Evolutionary conservation across 2,113 vertebrate species (phyloP), one percentile per base, ranked within the genome.

Genomic region (Anas platyrhynchos): DNA sequence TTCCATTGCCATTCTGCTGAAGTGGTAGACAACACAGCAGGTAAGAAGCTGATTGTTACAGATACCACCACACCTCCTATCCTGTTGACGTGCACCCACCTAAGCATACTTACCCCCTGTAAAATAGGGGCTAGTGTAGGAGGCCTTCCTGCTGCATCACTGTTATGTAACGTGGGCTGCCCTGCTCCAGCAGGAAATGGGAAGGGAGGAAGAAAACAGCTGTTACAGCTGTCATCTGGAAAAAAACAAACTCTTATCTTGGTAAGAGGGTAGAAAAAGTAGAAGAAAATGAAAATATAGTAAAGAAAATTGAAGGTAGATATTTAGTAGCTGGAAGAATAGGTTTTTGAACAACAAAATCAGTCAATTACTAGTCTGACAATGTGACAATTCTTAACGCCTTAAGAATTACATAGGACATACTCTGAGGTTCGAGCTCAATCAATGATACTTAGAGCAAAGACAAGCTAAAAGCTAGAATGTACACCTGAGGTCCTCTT

Each of bases 141-240:
- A 75, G 58, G 62, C 41, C 16, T 36, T 67, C 73, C 77, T 67
- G 0, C 73, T 26, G 27, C 9, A 18, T 21, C 34, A 26, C 67
- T 34, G 6, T 59, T 0, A 0, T n/a, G 25, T 41, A 26, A 34
- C 13, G 5, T 2, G 9, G 50, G 3, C 50, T 72, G 29, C 32
- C 18, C 22, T 63, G 52, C 48, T 48, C 32, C 73, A 26, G 29
- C 11, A 23, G 25, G 54, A 86, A 43, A 8, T 1, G 13, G 22
- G 16, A 50, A 75, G 26, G 11, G 38, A 52, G 36, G 36, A 23
- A 29, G 34, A 44, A 7, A 20, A 15, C n/a, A 21, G 48, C 32
- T 17, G 1, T 59, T 58, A 4, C 6, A 8, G 16, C 52, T n/a
- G 6, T 63, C 1, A 1, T 17, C 1, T 5, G 31, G 31, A 78